Percentiles rank a stretch among this genome's conserved stretches.
phyloP scores from a whole-genome alignment of 1,140 invertebrate species.

The Pollicipes pollicipes region DNA sequence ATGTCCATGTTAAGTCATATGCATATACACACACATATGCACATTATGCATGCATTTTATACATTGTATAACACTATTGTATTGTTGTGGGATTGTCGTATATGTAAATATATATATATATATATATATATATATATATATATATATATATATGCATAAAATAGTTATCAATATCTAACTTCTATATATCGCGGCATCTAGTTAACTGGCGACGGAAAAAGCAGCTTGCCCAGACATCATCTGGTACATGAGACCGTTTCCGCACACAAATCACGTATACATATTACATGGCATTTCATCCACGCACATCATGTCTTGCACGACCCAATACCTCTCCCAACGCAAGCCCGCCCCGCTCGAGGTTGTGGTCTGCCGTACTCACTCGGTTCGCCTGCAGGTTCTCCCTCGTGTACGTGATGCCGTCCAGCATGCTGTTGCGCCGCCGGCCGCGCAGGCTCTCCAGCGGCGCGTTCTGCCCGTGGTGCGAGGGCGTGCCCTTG shows the following conservation, averaged over 20 bases:
- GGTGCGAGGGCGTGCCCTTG: conserved; percentile 20
- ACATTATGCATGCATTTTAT: neutral
- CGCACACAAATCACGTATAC: no score
- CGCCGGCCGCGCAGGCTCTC: neutral
- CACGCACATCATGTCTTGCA: no score
- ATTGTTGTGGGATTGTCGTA: neutral
- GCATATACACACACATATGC: no score
- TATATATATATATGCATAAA: conserved; percentile 10
- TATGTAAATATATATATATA: neutral
- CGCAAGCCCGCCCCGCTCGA: no score
- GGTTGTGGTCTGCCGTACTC: neutral
- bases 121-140: conserved; percentile 12
- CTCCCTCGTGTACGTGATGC: conserved; percentile 2
- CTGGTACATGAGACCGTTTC: no score
- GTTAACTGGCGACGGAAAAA: no score
- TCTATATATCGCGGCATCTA: conserved; percentile 6
- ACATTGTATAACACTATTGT: neutral
- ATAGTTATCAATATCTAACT: conserved; percentile 8
- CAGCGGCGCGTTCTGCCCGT: neutral
- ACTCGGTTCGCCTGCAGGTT: neutral
- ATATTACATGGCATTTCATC: no score
- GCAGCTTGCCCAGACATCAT: no score
- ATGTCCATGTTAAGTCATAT: no score
- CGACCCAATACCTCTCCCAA: no score
- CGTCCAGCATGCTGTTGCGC: conserved; percentile 6